Conservation (phyloP, 2,113 vertebrate genomes). For the Anoplopoma fimbria region DNA sequence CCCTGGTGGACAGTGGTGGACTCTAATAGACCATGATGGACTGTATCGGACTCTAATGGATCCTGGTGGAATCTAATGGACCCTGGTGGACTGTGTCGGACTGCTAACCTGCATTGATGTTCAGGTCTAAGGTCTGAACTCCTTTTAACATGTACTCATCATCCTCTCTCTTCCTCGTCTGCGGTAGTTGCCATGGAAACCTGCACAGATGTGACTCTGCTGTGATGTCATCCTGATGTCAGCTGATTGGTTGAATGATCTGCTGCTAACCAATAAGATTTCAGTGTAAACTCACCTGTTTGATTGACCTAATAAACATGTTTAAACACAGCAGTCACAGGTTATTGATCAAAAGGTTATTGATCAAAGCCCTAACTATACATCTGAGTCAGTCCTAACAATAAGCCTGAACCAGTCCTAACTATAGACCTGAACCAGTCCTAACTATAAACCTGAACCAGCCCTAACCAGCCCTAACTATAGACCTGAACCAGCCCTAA, state of each 20-base stretch:
- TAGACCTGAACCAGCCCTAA: too few relatives aligned
- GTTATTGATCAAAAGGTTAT: too few relatives aligned
- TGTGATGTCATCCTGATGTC: slow-evolving; percentile 20
- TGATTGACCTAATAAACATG: slow-evolving; percentile 54
- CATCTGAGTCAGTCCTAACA: too few relatives aligned
- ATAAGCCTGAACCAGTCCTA: too few relatives aligned
- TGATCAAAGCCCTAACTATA: too few relatives aligned
- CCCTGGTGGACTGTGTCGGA: neutral
- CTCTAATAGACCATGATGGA: neutral
- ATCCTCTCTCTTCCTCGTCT: neutral
- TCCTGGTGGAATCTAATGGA: neutral
- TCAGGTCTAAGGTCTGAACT: neutral
- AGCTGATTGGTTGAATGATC: slow-evolving; percentile 22
- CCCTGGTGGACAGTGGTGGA: neutral
- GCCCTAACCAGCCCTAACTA: too few relatives aligned
- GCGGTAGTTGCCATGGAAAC: slow-evolving; percentile 11
- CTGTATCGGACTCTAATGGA: neutral
- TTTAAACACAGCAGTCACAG: neutral
- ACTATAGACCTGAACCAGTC: too few relatives aligned
- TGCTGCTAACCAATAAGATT: slow-evolving; percentile 6
- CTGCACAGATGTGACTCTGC: neutral
- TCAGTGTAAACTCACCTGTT: slow-evolving; percentile 38
- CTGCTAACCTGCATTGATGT: neutral
- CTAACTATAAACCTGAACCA: too few relatives aligned
- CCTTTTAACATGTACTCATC: neutral